Evolutionary conservation across 2,797 vertebrate species (phyloP).

Genomic region (Hipposideros larvatus): DNA sequence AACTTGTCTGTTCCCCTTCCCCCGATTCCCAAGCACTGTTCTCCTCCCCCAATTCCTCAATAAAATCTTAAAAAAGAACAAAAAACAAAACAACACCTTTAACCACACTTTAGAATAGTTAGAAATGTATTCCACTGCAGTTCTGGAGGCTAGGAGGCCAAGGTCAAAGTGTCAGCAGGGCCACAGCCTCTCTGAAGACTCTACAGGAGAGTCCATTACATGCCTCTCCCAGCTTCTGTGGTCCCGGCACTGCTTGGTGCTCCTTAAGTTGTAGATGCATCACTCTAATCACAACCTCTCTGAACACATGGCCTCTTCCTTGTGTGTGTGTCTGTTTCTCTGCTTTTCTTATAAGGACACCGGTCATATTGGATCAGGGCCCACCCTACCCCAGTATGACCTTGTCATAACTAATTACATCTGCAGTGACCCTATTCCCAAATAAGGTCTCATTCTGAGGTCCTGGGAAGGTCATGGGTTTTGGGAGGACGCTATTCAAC

Average conservation of each 20-base stretch:
- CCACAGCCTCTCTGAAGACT: background rate
- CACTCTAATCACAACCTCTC: background rate
- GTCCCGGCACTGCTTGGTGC: accelerated
- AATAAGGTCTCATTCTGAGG: background rate
- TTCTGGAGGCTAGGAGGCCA: background rate
- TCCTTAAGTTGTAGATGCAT: background rate
- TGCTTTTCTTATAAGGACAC: background rate
- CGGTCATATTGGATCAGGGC: background rate
- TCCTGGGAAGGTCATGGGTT: background rate
- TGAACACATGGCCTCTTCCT: background rate
- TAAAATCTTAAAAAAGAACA: no score
- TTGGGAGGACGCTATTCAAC: accelerated
- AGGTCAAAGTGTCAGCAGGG: background rate
- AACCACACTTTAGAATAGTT: background rate
- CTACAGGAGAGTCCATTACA: background rate
- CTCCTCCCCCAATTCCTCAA: no score
- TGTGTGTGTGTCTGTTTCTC: background rate
- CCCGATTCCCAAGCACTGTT: no score
- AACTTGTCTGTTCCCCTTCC: no score
- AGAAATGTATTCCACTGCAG: background rate
- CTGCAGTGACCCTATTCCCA: background rate
- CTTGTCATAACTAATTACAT: background rate
- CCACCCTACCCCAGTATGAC: background rate
- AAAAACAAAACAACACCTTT: no score
- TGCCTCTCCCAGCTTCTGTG: accelerated